Evolutionary conservation across 2,888 invertebrate species (phyloP).

Genomic region (Tipula helvola): DNA sequence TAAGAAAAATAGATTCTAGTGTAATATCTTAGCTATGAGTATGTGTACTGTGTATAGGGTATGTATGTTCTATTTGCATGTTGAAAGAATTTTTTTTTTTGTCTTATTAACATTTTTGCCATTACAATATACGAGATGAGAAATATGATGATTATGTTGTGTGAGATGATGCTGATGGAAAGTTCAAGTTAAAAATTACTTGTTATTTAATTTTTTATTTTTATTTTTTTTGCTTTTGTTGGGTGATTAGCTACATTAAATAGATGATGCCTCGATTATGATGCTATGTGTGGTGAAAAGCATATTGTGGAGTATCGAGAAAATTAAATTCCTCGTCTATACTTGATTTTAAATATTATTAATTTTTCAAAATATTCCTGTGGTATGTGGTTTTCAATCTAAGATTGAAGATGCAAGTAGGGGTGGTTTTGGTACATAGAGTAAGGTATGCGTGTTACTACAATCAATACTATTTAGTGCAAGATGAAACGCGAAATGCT

Average conservation of each 20-base stretch:
- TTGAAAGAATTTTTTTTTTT: neutral
- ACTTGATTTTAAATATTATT: neutral
- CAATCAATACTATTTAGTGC: no score
- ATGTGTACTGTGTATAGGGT: no score
- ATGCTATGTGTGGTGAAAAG: neutral
- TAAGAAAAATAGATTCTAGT: neutral
- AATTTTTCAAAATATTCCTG: neutral
- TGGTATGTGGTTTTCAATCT: neutral
- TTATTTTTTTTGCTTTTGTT: neutral
- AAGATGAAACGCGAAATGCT: no score
- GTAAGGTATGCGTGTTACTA: no score
- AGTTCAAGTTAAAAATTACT: neutral
- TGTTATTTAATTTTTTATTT: neutral
- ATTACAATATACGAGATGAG: neutral
- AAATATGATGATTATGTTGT: neutral
- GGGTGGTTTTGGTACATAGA: neutral
- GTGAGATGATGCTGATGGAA: neutral
- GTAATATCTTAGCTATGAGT: neutral
- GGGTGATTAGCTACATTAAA: neutral
- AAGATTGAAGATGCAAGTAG: neutral
- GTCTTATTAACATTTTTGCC: constrained; percentile 4
- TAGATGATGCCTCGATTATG: neutral
- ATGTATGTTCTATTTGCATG: neutral
- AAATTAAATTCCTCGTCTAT: neutral
- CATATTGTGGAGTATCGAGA: neutral